Evolutionary conservation across 2,113 vertebrate genomes (phyloP).

Genomic region (Callipepla californica): DNA sequence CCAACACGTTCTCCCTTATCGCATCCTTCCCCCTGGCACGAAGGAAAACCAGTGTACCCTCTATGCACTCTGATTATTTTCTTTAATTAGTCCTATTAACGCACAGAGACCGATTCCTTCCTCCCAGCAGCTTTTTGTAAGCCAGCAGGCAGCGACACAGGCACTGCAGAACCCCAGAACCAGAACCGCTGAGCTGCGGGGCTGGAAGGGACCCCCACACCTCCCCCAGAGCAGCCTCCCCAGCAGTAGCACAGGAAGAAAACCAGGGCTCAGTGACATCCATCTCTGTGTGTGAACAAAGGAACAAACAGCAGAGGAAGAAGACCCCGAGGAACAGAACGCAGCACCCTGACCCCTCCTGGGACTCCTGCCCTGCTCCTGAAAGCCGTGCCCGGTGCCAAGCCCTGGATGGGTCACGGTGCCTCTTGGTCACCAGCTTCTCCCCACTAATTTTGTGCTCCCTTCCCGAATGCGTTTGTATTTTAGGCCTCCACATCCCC

Average conservation of each 20-base stretch:
- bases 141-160: background rate
- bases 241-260: too few relatives aligned
- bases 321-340: fast-evolving
- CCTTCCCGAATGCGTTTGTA: background rate
- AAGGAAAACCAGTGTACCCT: background rate
- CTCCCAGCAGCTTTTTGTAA: too few relatives aligned
- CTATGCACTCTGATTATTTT: background rate
- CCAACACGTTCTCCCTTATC: too few relatives aligned
- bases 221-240: too few relatives aligned
- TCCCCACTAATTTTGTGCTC: background rate
- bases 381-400: background rate
- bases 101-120: background rate
- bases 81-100: background rate
- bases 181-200: too few relatives aligned
- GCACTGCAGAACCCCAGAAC: background rate
- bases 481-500: background rate
- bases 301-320: background rate
- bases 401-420: background rate
- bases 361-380: fast-evolving
- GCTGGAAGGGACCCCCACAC: too few relatives aligned
- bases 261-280: fast-evolving
- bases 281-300: fast-evolving
- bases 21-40: background rate
- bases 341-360: background rate
- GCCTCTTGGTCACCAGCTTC: background rate